A percentile compares a stretch with the other conserved stretches of the same genome.
Conservation (phyloP, 1,140 invertebrate species). For the Sycobia sp. region DNA sequence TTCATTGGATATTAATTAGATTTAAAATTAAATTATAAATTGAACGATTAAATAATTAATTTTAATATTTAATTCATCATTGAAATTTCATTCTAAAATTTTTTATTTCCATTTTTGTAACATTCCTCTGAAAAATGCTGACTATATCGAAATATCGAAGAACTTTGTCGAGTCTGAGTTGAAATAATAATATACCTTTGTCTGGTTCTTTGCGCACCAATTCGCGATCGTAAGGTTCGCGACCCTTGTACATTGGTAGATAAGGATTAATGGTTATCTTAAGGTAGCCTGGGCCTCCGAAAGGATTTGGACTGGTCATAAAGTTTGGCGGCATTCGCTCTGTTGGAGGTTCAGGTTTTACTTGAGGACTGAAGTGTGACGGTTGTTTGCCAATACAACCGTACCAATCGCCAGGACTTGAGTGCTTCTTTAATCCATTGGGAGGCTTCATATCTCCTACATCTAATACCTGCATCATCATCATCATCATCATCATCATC, state of each 20-base stretch:
- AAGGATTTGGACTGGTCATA: constrained; percentile 47
- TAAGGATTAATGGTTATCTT: constrained; percentile 48
- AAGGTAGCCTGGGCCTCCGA: constrained; percentile 48
- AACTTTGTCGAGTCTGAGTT: too few species aligned
- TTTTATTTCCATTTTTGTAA: too few species aligned
- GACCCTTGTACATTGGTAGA: constrained; percentile 32
- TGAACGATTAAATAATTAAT: too few species aligned
- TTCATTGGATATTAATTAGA: too few species aligned
- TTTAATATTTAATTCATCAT: too few species aligned
- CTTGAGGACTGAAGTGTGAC: constrained; percentile 40
- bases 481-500: too few species aligned
- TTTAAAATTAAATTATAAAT: too few species aligned
- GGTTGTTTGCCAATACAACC: constrained; percentile 49
- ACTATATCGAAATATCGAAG: too few species aligned
- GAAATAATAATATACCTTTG: constrained; percentile 39
- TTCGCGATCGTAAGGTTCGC: constrained; percentile 41
- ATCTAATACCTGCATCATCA: too few species aligned
- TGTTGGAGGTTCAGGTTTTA: constrained; percentile 32
- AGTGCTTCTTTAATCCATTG: too few species aligned
- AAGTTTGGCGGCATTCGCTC: constrained; percentile 39
- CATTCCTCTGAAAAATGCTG: too few species aligned
- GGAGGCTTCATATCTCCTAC: background rate
- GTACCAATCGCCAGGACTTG: constrained; percentile 49
- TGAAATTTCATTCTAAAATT: too few species aligned
- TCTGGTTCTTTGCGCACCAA: constrained; percentile 17